A percentile compares a stretch with the other conserved stretches of the same genome.
Evolutionary conservation across 2,888 invertebrate species (phyloP).

Genomic region (Himalopsyche tibetana): DNA sequence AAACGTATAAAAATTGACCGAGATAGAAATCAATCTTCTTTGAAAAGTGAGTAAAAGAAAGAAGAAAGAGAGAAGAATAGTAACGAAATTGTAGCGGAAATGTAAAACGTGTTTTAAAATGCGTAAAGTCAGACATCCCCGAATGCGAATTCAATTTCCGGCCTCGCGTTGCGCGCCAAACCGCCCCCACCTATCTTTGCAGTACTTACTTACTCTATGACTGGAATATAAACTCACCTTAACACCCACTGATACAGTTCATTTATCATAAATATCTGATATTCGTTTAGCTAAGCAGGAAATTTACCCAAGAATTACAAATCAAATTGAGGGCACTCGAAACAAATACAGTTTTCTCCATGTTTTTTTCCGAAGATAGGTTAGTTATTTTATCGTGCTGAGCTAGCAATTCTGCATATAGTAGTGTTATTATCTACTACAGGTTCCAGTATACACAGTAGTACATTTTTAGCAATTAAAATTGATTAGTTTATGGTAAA

Average conservation of each 20-base stretch:
- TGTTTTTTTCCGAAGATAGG: no score
- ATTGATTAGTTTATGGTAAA: no score
- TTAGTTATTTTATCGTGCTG: no score
- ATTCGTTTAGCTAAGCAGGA: neutral
- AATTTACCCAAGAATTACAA: no score
- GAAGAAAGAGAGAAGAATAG: neutral
- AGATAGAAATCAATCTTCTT: neutral
- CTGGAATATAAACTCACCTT: neutral
- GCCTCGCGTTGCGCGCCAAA: conserved; percentile 11
- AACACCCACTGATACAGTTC: neutral
- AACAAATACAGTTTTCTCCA: no score
- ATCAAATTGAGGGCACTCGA: no score
- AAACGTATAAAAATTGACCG: neutral
- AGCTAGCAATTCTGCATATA: no score
- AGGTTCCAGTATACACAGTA: no score
- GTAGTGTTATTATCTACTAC: no score
- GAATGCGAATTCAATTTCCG: conserved; percentile 59
- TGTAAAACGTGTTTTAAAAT: conserved; percentile 51
- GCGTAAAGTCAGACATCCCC: conserved; percentile 56
- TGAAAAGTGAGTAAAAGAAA: neutral
- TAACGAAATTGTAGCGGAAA: conserved; percentile 15
- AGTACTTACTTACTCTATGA: neutral
- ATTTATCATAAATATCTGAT: neutral
- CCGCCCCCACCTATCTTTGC: neutral
- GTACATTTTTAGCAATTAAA: no score